Conservation (phyloP, 2,888 invertebrate genomes). For the Thumatha senex region DNA sequence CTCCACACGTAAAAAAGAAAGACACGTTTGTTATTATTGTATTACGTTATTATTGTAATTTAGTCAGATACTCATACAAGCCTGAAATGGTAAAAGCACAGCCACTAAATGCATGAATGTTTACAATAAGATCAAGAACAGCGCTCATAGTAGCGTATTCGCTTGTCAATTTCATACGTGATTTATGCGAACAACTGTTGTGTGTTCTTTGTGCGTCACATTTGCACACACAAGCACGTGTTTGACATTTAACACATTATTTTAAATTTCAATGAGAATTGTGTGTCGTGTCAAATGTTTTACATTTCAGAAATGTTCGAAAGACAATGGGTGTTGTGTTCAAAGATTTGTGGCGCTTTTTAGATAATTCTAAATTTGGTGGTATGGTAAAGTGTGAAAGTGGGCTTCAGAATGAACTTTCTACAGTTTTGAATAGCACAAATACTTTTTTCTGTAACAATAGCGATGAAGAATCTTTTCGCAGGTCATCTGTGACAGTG, state of each 20-base stretch:
- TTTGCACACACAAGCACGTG: conserved; percentile 17
- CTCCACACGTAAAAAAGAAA: too few relatives aligned
- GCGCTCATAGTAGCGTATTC: conserved; percentile 34
- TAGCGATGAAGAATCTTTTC: too few relatives aligned
- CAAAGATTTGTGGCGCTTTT: not conserved
- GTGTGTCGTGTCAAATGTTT: conserved; percentile 15
- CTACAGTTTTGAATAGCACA: not conserved
- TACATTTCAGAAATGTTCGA: conserved; percentile 9
- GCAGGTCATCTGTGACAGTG: too few relatives aligned
- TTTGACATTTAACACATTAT: conserved; percentile 17
- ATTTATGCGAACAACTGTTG: conserved; percentile 58
- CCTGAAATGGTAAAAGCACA: conserved; percentile 1
- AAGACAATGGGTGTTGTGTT: conserved; percentile 8
- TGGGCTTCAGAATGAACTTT: not conserved
- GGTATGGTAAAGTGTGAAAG: not conserved
- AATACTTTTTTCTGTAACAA: not conserved
- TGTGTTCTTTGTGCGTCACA: conserved; percentile 36
- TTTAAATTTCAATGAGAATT: conserved; percentile 28
- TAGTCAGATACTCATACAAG: too few relatives aligned
- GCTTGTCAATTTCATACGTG: conserved; percentile 60
- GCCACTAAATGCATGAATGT: conserved; percentile 10
- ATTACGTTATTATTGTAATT: too few relatives aligned
- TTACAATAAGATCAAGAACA: conserved; percentile 21
- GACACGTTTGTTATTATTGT: too few relatives aligned
- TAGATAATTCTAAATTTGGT: not conserved